Percentiles rank a stretch among this genome's conserved stretches.
Evolutionary conservation across 2,888 invertebrate genomes (phyloP).

Genomic region (Drosophila colorata): DNA sequence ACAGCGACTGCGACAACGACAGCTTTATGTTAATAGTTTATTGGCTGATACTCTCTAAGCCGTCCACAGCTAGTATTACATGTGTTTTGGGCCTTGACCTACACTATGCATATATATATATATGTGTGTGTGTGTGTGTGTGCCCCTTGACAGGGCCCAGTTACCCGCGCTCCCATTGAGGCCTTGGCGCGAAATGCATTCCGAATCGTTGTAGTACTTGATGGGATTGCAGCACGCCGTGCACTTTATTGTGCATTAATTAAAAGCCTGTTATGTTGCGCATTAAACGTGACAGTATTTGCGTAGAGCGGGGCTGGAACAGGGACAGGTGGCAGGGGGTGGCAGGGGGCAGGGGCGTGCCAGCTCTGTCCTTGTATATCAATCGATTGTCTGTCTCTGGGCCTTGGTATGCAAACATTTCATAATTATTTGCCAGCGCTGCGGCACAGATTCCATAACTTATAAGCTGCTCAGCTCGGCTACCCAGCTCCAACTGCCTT

Average conservation of each 20-base stretch:
- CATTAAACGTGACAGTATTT: conserved; percentile 65
- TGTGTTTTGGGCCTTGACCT: conserved; percentile 71
- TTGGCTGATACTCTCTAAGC: conserved; percentile 38
- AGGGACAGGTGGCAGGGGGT: neutral
- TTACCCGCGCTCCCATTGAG: conserved; percentile 16
- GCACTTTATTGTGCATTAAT: conserved; percentile 76
- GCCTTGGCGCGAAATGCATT: conserved; percentile 67
- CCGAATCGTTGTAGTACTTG: conserved; percentile 62
- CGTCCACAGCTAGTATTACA: conserved; percentile 53
- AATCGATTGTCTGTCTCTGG: conserved; percentile 62
- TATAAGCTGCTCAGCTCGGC: conserved; percentile 10
- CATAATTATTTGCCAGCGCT: conserved; percentile 76
- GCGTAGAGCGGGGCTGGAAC: neutral
- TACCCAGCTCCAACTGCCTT: conserved; percentile 12
- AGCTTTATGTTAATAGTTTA: conserved; percentile 76
- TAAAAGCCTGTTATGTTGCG: conserved; percentile 74
- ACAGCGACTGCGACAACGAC: conserved; percentile 30
- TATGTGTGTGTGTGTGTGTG: conserved; percentile 3
- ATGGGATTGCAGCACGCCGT: conserved; percentile 41
- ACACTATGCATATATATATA: conserved; percentile 44
- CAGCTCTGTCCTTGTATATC: conserved; percentile 68
- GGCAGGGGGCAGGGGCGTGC: neutral
- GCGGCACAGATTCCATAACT: conserved; percentile 76
- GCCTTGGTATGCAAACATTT: conserved; percentile 51
- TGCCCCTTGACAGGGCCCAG: conserved; percentile 20